These are phyloP conservation scores for Drosophila leonis DNA, from an alignment of 2,888 invertebrate genomes.

Conservation along the genomic window DNA sequence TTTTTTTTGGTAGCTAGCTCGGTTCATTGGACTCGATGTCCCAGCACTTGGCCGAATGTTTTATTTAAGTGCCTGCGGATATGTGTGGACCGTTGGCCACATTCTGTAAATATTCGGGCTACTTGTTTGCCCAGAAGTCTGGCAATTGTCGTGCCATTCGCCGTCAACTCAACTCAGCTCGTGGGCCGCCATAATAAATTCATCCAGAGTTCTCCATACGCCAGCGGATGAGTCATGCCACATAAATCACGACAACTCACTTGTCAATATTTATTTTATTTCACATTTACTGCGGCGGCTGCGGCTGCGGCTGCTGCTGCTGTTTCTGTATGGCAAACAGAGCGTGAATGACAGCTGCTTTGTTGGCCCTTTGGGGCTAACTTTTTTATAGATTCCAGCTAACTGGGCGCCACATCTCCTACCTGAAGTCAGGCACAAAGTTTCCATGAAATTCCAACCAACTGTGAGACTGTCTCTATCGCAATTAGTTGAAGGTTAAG, in stretches of 20 bases:
- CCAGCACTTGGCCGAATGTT: slow-evolving; percentile 43
- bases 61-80: slow-evolving; percentile 66
- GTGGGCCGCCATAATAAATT: slow-evolving; percentile 39
- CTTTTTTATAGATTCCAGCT: not conserved
- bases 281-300: slow-evolving; percentile 44
- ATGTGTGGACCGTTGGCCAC: slow-evolving; percentile 49
- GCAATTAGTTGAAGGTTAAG: not conserved
- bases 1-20: slow-evolving; percentile 6
- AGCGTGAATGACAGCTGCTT: slow-evolving; percentile 44
- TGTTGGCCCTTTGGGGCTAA: slow-evolving; percentile 15
- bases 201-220: slow-evolving; percentile 47
- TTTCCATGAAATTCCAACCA: not conserved
- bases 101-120: slow-evolving; percentile 60
- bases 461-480: not conserved
- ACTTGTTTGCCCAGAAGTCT: slow-evolving; percentile 68
- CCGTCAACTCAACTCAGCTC: slow-evolving; percentile 1
- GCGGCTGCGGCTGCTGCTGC: slow-evolving; percentile 7
- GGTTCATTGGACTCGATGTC: slow-evolving; percentile 49
- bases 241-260: slow-evolving; percentile 72
- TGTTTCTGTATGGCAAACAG: slow-evolving; percentile 33
- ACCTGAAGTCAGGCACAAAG: not conserved
- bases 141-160: slow-evolving; percentile 58
- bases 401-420: not conserved
- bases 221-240: slow-evolving; percentile 64
- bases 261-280: slow-evolving; percentile 78